Evolutionary conservation across 2,113 vertebrate genomes (phyloP).

Genomic region (Phalacrocorax brasilianus): DNA sequence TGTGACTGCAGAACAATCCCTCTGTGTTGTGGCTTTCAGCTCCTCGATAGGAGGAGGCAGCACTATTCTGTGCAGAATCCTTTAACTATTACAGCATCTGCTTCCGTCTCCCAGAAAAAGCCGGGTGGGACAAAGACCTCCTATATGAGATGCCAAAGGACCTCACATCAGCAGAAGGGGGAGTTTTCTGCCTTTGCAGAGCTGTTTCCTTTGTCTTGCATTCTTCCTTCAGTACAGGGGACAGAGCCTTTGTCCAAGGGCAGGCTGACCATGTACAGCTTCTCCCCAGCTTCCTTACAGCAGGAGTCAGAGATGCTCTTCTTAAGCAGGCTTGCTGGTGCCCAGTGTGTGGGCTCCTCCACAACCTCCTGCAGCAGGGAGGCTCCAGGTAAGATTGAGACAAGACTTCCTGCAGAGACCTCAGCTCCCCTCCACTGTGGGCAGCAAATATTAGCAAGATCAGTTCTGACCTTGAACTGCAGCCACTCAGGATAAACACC

Average conservation of each 20-base stretch:
- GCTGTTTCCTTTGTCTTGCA: slow-evolving; percentile 13
- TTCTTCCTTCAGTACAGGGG: slow-evolving; percentile 1
- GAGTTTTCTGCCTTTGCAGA: not conserved
- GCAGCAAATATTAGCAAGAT: not conserved
- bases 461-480: not conserved
- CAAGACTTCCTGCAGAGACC: not conserved
- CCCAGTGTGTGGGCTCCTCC: not conserved
- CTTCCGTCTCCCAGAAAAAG: slow-evolving; percentile 33
- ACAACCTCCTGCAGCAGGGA: not conserved
- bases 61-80: not conserved
- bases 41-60: not conserved
- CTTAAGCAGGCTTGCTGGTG: not conserved
- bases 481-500: not conserved
- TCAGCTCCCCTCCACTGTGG: not conserved
- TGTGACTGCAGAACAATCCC: not conserved
- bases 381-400: not conserved
- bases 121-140: not conserved
- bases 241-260: slow-evolving; percentile 10
- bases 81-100: not conserved
- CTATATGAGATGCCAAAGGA: not conserved
- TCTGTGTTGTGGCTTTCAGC: slow-evolving; percentile 31
- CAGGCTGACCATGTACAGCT: not conserved
- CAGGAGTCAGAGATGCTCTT: not conserved
- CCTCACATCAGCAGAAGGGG: slow-evolving; percentile 36
- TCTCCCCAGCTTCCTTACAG: not conserved